Conservation (phyloP, 1,140 invertebrate species). For the Apolygus lucorum region DNA sequence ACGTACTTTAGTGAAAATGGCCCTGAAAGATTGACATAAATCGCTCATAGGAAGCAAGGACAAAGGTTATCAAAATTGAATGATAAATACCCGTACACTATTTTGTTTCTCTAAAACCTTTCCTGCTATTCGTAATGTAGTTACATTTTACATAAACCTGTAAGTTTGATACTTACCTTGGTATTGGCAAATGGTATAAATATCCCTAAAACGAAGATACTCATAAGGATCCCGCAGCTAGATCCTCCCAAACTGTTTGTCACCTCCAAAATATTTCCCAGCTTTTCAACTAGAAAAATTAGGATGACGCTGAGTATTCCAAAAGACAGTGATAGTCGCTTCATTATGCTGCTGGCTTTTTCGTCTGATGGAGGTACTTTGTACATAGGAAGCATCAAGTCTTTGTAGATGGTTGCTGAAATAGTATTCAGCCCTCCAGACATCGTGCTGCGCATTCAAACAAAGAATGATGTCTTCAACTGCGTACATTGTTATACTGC, state of each 20-base stretch:
- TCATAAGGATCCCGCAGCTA: slow-evolving; percentile 62
- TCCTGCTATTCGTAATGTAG: too few species aligned
- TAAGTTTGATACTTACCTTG: not conserved
- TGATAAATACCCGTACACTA: too few species aligned
- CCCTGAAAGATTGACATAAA: too few species aligned
- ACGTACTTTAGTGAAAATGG: too few species aligned
- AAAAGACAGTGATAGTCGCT: slow-evolving; percentile 53
- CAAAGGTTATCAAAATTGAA: too few species aligned
- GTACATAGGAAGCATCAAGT: slow-evolving; percentile 59
- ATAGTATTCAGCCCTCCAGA: slow-evolving; percentile 69
- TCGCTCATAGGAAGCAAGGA: too few species aligned
- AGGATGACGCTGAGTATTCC: slow-evolving; percentile 51
- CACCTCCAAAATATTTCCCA: slow-evolving; percentile 55
- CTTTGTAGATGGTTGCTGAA: slow-evolving; percentile 72
- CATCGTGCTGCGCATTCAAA: slow-evolving; percentile 62
- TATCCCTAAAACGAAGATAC: slow-evolving; percentile 67
- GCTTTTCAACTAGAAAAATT: slow-evolving; percentile 59
- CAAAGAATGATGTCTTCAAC: too few species aligned
- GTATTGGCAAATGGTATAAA: slow-evolving; percentile 67
- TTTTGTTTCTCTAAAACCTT: too few species aligned
- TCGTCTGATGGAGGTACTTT: slow-evolving; percentile 50
- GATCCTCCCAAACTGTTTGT: slow-evolving; percentile 55
- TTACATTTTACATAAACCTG: not conserved
- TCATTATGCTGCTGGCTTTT: slow-evolving; percentile 56
- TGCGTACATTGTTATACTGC: not conserved